A percentile compares a stretch with the other conserved stretches of the same genome.
Evolutionary conservation across 2,113 vertebrate genomes (phyloP).

Genomic region (Brachyhypopomus gauderio): DNA sequence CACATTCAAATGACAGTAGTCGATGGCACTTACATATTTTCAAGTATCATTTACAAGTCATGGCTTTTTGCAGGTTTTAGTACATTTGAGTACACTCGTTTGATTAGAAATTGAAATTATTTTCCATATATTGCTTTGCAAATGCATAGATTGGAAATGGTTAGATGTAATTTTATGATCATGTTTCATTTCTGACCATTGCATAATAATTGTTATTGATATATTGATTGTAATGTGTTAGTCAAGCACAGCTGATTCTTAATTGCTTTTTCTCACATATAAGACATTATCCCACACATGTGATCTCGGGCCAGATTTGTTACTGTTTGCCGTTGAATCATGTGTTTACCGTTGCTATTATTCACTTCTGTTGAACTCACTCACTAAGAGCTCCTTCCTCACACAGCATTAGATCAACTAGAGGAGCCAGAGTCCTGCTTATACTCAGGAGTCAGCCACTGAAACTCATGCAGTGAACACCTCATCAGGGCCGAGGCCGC

Average conservation of each 20-base stretch:
- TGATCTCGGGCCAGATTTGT: not conserved
- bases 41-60: conserved; percentile 14
- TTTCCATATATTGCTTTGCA: not conserved
- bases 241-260: too few species aligned
- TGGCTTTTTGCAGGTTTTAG: conserved; percentile 5
- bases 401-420: conserved; percentile 36
- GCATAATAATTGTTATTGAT: too few species aligned
- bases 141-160: not conserved
- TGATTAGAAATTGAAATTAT: not conserved
- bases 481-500: too few species aligned
- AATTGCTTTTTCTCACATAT: not conserved
- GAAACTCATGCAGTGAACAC: too few species aligned
- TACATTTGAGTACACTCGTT: not conserved
- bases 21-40: conserved; percentile 15
- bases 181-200: not conserved
- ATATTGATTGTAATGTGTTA: too few species aligned
- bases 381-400: conserved; percentile 40
- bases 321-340: conserved; percentile 35
- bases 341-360: conserved; percentile 56
- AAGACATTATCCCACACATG: not conserved
- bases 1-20: conserved; percentile 11
- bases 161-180: not conserved
- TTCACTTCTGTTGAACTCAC: conserved; percentile 46
- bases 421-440: not conserved
- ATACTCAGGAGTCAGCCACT: not conserved